phyloP scores from a whole-genome alignment of 1,140 invertebrate species.

The Tetraneura akinire region DNA sequence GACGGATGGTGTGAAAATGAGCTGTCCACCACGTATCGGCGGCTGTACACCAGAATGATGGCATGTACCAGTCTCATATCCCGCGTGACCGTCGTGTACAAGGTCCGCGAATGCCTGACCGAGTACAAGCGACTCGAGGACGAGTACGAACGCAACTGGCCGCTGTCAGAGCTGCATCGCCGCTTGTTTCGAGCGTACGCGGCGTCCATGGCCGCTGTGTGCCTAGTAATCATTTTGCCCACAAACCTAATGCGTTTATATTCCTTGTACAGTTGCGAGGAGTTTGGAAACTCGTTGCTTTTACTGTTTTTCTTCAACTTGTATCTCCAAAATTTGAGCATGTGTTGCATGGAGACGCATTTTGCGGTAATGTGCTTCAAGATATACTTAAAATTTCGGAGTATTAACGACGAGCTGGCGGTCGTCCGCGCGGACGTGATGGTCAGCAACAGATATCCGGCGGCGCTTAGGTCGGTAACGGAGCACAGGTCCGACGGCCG shows the following conservation, averaged over 20 bases:
- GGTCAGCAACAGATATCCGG: constrained; percentile 30
- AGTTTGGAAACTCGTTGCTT: background rate
- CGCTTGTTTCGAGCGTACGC: background rate
- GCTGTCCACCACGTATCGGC: constrained; percentile 6
- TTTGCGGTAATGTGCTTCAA: background rate
- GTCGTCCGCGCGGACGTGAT: constrained; percentile 12
- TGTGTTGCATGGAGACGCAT: constrained; percentile 44
- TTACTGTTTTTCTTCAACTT: constrained; percentile 15
- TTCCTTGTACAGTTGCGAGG: background rate
- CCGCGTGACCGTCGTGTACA: background rate
- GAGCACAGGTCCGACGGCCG: background rate
- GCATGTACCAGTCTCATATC: background rate
- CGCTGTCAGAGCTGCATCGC: background rate
- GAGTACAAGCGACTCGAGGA: background rate
- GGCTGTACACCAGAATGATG: constrained; percentile 15
- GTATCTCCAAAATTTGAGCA: constrained; percentile 26
- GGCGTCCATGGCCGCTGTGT: background rate
- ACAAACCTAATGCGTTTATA: constrained; percentile 9
- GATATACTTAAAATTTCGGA: background rate
- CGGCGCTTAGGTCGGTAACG: background rate
- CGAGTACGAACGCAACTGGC: constrained; percentile 12
- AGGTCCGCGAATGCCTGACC: background rate
- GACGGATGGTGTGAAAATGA: constrained; percentile 33
- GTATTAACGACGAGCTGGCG: constrained; percentile 12
- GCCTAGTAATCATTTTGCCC: background rate